Evolutionary conservation across 1,140 invertebrate genomes (phyloP).

Genomic region (Micrasema longulum): DNA sequence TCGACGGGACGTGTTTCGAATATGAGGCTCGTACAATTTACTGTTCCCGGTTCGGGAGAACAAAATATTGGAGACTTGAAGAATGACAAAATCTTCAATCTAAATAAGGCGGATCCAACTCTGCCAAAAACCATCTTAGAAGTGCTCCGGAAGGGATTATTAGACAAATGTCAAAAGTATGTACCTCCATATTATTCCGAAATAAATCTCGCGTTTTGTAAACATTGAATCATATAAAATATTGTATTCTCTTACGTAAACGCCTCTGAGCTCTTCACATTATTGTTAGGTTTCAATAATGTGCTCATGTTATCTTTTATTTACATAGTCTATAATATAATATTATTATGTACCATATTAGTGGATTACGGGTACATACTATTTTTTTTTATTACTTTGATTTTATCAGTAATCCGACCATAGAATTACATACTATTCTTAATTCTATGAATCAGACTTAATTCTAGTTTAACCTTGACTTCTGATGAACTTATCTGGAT

Average conservation of each 20-base stretch:
- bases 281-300: neutral
- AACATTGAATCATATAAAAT: slow-evolving; percentile 4
- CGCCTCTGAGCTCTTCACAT: neutral
- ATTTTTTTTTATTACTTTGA: no score
- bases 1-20: slow-evolving; percentile 52
- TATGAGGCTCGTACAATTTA: slow-evolving; percentile 66
- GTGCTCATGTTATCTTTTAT: slow-evolving; percentile 3
- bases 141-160: slow-evolving; percentile 58
- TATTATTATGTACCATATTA: no score
- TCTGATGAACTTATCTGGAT: no score
- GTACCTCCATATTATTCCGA: slow-evolving; percentile 56
- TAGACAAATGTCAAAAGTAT: slow-evolving; percentile 58
- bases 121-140: slow-evolving; percentile 59
- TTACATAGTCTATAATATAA: no score
- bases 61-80: slow-evolving; percentile 60
- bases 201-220: neutral
- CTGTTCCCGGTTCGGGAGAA: slow-evolving; percentile 56
- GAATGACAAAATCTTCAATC: slow-evolving; percentile 60
- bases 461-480: no score
- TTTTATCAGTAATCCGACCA: no score
- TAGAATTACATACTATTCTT: no score
- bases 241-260: neutral
- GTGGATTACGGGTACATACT: no score
- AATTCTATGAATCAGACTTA: no score
- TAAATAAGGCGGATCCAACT: slow-evolving; percentile 58